phyloP scores from a whole-genome alignment of 2,888 invertebrate genomes.

The Hypomecis punctinalis region DNA sequence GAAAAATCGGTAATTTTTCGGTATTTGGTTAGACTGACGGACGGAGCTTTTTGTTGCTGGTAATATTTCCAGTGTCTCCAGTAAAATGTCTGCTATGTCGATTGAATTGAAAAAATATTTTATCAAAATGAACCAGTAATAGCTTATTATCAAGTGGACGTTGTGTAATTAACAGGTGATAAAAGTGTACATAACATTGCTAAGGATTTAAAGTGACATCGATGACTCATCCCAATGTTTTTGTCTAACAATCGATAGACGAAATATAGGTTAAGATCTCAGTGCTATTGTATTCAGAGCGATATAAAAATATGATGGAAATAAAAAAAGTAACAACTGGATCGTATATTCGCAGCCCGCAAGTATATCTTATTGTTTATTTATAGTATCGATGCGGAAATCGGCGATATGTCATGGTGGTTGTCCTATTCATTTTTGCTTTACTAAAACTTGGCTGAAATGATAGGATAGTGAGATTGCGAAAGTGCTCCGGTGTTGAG shows the following conservation, averaged over 20 bases:
- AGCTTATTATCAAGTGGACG: slow-evolving; percentile 59
- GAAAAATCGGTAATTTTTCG: slow-evolving; percentile 33
- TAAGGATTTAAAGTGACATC: slow-evolving; percentile 58
- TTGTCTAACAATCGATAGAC: slow-evolving; percentile 84
- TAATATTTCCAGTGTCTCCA: slow-evolving; percentile 60
- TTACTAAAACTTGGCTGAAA: slow-evolving; percentile 65
- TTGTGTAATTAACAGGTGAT: slow-evolving; percentile 72
- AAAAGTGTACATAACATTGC: slow-evolving; percentile 54
- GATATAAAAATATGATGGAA: slow-evolving; percentile 69
- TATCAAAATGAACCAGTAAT: slow-evolving; percentile 68
- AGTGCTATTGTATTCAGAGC: slow-evolving; percentile 74
- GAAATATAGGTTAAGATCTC: slow-evolving; percentile 83
- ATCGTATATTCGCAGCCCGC: slow-evolving; percentile 62
- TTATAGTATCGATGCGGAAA: slow-evolving; percentile 79
- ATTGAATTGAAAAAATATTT: slow-evolving; percentile 72
- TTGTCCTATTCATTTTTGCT: slow-evolving; percentile 71
- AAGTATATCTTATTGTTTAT: slow-evolving; percentile 78
- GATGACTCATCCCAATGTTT: slow-evolving; percentile 77
- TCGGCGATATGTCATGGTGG: slow-evolving; percentile 78
- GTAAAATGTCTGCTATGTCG: slow-evolving; percentile 79
- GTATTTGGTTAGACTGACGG: slow-evolving; percentile 19
- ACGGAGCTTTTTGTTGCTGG: slow-evolving; percentile 39
- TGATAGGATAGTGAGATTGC: slow-evolving; percentile 73
- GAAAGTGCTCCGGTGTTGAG: slow-evolving; percentile 75
- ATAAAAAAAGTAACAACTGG: slow-evolving; percentile 63